Conservation (phyloP, 2,113 vertebrate genomes). For the Odobenus rosmarus region DNA sequence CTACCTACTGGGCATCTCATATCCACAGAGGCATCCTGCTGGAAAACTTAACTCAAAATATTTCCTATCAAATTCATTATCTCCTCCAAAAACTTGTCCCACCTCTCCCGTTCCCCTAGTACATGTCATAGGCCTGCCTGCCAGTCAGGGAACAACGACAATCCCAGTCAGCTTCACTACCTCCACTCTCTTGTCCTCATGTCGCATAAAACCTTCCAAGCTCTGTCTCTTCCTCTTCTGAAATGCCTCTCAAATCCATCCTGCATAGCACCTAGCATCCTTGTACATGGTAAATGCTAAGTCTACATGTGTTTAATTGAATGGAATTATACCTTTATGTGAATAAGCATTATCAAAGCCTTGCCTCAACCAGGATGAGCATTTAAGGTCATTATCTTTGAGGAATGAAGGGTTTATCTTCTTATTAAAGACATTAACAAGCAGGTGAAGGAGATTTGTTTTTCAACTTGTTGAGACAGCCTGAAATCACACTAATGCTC, state of each 20-base stretch:
- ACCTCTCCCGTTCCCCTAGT: background rate
- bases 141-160: background rate
- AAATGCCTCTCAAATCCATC: background rate
- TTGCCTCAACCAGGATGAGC: background rate
- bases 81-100: background rate
- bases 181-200: background rate
- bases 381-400: background rate
- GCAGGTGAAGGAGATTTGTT: background rate
- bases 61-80: background rate
- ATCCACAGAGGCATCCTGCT: background rate
- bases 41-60: constrained; percentile 17
- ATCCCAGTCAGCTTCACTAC: background rate
- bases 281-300: background rate
- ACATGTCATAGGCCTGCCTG: background rate
- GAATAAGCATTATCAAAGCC: background rate
- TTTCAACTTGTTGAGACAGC: background rate
- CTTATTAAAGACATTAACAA: constrained; percentile 24
- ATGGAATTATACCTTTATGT: constrained; percentile 46
- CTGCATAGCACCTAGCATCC: background rate
- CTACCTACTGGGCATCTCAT: background rate
- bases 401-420: background rate
- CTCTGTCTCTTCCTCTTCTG: background rate
- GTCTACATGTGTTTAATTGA: background rate
- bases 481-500: constrained; percentile 13
- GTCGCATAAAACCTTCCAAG: background rate